Percentiles rank a stretch among this genome's conserved stretches.
These are phyloP conservation scores for Nannospalax galili DNA, from an alignment of 2,113 vertebrate genomes.

Conservation along the genomic window DNA sequence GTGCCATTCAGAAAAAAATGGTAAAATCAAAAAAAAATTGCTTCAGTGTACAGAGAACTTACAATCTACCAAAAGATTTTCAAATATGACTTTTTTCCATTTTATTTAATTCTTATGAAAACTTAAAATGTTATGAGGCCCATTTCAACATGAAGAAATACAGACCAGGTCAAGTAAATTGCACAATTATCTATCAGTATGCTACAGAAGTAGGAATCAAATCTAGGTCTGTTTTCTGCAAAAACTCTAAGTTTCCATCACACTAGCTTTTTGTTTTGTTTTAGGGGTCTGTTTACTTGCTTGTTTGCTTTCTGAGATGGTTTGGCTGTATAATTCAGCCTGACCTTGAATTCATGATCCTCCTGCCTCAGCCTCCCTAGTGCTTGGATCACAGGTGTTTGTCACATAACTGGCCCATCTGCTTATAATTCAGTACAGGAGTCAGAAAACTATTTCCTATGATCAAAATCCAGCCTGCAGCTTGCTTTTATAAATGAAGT, in stretches of 20 bases:
- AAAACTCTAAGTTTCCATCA: constrained; percentile 1
- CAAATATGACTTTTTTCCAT: not conserved
- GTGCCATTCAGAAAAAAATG: not conserved
- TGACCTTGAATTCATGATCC: not conserved
- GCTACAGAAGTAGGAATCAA: constrained; percentile 24
- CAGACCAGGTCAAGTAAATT: constrained; percentile 5
- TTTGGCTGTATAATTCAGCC: too few relatives aligned
- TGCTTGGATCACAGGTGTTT: not conserved
- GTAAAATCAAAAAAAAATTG: not conserved
- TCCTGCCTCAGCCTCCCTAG: not conserved
- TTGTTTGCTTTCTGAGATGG: not conserved
- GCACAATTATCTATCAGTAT: not conserved
- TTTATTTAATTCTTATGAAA: constrained; percentile 41
- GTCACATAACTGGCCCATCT: not conserved
- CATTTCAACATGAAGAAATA: constrained; percentile 3
- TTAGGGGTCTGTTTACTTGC: too few relatives aligned
- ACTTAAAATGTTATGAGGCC: not conserved
- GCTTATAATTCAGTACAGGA: constrained; percentile 12
- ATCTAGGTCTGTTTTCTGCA: constrained; percentile 5
- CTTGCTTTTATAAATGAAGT: constrained; percentile 45
- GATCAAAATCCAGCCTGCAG: constrained; percentile 27
- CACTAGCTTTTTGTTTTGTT: not conserved
- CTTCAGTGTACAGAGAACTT: not conserved
- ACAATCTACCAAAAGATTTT: constrained; percentile 13
- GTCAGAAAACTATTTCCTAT: not conserved